These are phyloP conservation scores for Microplitis manilae DNA, from an alignment of 2,888 invertebrate genomes.

Conservation along the genomic window DNA sequence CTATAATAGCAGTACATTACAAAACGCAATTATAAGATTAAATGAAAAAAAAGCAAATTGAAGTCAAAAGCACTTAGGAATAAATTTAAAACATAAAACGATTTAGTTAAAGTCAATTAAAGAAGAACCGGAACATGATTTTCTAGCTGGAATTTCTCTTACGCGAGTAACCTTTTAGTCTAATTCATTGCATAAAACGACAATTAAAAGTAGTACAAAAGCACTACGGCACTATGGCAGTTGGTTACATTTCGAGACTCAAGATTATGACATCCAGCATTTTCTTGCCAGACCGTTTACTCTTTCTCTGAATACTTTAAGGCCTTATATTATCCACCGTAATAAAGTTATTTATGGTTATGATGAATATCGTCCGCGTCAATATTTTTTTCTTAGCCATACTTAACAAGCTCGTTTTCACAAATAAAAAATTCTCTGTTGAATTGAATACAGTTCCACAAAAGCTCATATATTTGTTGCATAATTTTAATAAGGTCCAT, in stretches of 20 bases:
- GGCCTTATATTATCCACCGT: not conserved
- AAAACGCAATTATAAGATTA: not conserved
- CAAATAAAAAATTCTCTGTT: too few relatives aligned
- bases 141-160: conserved; percentile 5
- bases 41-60: not conserved
- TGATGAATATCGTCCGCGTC: not conserved
- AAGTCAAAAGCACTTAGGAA: not conserved
- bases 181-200: conserved; percentile 62
- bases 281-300: conserved; percentile 1
- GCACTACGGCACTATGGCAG: not conserved
- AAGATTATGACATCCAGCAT: not conserved
- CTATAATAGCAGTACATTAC: too few relatives aligned
- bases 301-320: not conserved
- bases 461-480: too few relatives aligned
- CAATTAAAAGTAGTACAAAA: conserved; percentile 55
- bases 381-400: conserved; percentile 7
- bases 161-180: conserved; percentile 60
- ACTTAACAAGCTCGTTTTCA: conserved; percentile 11
- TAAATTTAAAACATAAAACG: not conserved
- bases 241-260: not conserved
- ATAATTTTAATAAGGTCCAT: too few relatives aligned
- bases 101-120: conserved; percentile 1
- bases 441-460: too few relatives aligned
- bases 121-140: not conserved
- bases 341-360: too few relatives aligned